phyloP scores from a whole-genome alignment of 2,888 invertebrate species.

The Calliopum simillimum region DNA sequence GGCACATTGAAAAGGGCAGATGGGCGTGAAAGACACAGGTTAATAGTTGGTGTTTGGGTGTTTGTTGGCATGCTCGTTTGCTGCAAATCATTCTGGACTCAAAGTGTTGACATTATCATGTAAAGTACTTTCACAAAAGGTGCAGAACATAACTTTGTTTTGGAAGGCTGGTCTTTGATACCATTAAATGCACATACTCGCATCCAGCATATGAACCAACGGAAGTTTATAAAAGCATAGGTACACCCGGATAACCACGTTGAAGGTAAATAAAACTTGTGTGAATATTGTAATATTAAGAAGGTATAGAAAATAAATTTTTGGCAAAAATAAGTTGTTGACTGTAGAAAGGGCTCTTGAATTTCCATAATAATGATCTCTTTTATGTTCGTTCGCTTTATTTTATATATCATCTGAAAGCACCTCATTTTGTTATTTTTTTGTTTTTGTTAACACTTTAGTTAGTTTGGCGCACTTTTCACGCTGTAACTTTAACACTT shows the following conservation, averaged over 20 bases:
- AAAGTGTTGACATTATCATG: conserved; percentile 15
- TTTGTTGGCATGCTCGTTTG: too few relatives aligned
- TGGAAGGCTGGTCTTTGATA: too few relatives aligned
- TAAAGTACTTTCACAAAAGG: background rate
- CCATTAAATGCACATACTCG: too few relatives aligned
- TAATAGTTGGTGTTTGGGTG: background rate
- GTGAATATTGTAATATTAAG: background rate
- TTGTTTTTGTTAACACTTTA: background rate
- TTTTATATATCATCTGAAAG: background rate
- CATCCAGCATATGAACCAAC: too few relatives aligned
- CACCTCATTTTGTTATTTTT: background rate
- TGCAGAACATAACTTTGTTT: too few relatives aligned
- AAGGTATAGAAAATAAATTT: background rate
- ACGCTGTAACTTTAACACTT: conserved; percentile 9
- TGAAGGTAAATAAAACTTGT: background rate
- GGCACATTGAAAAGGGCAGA: background rate
- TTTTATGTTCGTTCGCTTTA: background rate
- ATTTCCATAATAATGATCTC: background rate
- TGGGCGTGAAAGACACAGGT: background rate
- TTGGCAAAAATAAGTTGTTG: background rate
- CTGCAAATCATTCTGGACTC: background rate
- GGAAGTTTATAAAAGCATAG: too few relatives aligned
- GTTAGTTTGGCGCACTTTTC: background rate
- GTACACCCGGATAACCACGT: background rate
- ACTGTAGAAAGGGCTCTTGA: background rate